phyloP scores from a whole-genome alignment of 2,888 invertebrate species.

The Odontocolon sp. region DNA sequence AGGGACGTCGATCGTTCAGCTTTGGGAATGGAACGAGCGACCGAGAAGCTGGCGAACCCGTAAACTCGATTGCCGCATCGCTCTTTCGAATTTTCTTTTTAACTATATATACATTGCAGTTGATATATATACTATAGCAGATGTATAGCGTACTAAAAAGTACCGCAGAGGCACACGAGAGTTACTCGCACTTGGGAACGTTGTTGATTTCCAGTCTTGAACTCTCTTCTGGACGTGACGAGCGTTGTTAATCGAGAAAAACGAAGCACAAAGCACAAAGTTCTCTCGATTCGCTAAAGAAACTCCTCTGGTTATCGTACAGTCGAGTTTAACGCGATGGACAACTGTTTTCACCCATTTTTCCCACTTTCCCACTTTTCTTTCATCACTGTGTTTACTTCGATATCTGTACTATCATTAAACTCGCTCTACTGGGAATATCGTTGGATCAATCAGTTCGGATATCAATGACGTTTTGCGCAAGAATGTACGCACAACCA shows the following conservation, averaged over 20 bases:
- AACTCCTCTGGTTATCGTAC: background rate
- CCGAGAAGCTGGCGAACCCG: conserved; percentile 17
- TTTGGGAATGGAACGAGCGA: conserved; percentile 32
- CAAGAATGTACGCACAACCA: too few relatives aligned
- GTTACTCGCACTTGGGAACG: conserved; percentile 1
- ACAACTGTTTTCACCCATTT: background rate
- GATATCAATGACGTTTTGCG: too few relatives aligned
- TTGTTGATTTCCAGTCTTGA: conserved; percentile 24
- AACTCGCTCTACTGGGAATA: too few relatives aligned
- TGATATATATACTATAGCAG: too few relatives aligned
- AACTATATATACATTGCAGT: too few relatives aligned
- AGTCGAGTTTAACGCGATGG: background rate
- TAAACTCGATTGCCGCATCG: conserved; percentile 17
- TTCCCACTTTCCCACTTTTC: too few relatives aligned
- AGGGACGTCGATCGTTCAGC: background rate
- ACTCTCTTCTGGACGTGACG: conserved; percentile 33
- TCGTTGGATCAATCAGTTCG: too few relatives aligned
- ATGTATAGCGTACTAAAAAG: background rate
- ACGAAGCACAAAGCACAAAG: background rate
- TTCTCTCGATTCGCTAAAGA: background rate
- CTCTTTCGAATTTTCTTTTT: conserved; percentile 21
- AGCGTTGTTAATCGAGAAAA: conserved; percentile 1
- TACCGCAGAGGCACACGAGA: background rate
- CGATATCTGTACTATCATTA: too few relatives aligned
- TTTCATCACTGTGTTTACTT: too few relatives aligned